Percentiles rank a stretch among this genome's conserved stretches.
phyloP scores from a whole-genome alignment of 2,888 invertebrate genomes.

The Pristionchus fissidentatus region DNA sequence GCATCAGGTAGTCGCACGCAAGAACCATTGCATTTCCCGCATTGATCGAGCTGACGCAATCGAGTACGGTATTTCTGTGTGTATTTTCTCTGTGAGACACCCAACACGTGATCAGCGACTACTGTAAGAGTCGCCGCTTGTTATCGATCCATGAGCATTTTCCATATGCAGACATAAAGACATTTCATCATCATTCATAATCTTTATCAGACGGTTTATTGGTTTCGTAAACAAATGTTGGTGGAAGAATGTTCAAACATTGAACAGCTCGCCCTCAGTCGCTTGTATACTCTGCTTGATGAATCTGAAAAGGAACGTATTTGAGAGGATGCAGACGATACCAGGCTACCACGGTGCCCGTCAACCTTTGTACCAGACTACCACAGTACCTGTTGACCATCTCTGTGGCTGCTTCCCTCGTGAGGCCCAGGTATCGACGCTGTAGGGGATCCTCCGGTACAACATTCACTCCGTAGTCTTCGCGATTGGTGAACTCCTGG shows the following conservation, averaged over 20 bases:
- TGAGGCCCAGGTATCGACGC: background rate
- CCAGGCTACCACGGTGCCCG: background rate
- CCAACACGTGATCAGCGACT: background rate
- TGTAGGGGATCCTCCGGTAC: background rate
- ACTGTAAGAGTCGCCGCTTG: conserved; percentile 1
- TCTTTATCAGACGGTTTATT: too few species aligned
- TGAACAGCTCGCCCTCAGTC: background rate
- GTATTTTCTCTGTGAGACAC: conserved; percentile 5
- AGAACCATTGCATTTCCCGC: background rate
- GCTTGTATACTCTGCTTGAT: background rate
- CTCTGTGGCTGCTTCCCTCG: background rate
- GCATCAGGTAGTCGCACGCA: background rate
- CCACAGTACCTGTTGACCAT: conserved; percentile 7
- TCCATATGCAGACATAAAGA: background rate
- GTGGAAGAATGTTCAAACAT: too few species aligned
- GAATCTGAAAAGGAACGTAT: background rate
- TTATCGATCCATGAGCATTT: background rate
- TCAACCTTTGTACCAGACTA: too few species aligned
- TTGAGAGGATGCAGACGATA: background rate
- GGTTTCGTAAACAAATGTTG: too few species aligned
- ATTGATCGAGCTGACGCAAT: conserved; percentile 25
- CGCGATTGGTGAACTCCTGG: background rate
- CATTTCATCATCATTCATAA: background rate
- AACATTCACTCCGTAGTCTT: background rate
- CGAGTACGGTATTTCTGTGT: background rate